Percentiles rank a stretch among this genome's conserved stretches.
These are phyloP conservation scores for Amiota communis DNA, from an alignment of 2,888 invertebrate genomes.

Conservation along the genomic window DNA sequence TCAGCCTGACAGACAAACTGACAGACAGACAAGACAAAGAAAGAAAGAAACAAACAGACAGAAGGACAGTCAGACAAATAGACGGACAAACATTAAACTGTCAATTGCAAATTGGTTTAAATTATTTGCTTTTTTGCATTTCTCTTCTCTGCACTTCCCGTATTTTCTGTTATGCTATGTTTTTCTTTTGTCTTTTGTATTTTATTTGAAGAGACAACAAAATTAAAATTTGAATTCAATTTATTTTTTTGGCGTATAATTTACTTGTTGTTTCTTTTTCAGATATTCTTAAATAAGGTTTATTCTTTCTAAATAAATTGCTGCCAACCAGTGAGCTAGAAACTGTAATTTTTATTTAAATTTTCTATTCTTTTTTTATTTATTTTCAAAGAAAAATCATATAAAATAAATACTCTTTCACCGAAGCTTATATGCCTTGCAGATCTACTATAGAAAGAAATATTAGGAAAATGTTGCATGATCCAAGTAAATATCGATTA, in stretches of 20 bases:
- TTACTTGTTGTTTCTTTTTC: constrained; percentile 17
- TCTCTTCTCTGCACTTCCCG: neutral
- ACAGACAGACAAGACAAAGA: no score
- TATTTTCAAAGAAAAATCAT: neutral
- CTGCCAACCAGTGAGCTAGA: constrained; percentile 24
- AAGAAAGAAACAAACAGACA: no score
- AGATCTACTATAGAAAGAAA: no score
- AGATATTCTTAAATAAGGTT: neutral
- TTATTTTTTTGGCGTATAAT: constrained; percentile 18
- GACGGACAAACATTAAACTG: constrained; percentile 14
- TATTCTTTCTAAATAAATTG: neutral
- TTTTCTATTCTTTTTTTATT: neutral
- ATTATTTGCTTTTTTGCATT: constrained; percentile 26
- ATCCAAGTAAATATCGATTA: no score
- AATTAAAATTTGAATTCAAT: constrained; percentile 28
- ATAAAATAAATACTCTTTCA: neutral
- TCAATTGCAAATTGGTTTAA: constrained; percentile 29
- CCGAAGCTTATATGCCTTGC: neutral
- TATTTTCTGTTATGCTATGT: neutral
- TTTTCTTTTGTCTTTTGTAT: constrained; percentile 5
- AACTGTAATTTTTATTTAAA: neutral
- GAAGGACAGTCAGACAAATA: no score
- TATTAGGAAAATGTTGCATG: no score
- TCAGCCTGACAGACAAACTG: no score
- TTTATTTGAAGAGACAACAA: constrained; percentile 11